Percentiles rank a stretch among this genome's conserved stretches.
These are phyloP conservation scores for Eueides isabella DNA, from an alignment of 1,140 invertebrate species.

Conservation along the genomic window DNA sequence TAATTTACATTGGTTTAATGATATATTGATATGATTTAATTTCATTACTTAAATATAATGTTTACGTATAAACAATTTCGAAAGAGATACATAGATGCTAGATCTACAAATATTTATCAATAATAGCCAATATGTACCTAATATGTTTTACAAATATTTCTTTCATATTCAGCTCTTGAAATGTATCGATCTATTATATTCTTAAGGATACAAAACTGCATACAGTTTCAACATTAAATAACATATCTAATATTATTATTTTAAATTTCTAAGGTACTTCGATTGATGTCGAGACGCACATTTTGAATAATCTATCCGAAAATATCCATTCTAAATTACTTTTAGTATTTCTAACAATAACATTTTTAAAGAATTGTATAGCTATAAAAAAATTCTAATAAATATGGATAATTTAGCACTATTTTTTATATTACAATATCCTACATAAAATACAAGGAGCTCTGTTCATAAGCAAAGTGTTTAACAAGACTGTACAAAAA, in stretches of 20 bases:
- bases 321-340: constrained; percentile 65
- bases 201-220: constrained; percentile 52
- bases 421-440: constrained; percentile 40
- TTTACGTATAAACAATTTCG: constrained; percentile 24
- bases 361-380: constrained; percentile 19
- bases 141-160: constrained; percentile 10
- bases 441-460: constrained; percentile 57
- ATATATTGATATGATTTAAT: constrained; percentile 57
- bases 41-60: constrained; percentile 24
- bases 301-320: constrained; percentile 72
- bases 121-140: constrained; percentile 9
- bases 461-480: constrained; percentile 58
- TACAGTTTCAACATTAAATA: constrained; percentile 25
- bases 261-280: constrained; percentile 35
- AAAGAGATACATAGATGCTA: constrained; percentile 6
- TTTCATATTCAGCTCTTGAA: constrained; percentile 16
- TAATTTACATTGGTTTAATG: constrained; percentile 40
- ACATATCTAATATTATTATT: constrained; percentile 22
- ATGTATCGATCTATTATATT: constrained; percentile 36
- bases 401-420: constrained; percentile 36
- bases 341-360: constrained; percentile 42
- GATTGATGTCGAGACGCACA: constrained; percentile 44
- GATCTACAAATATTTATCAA: not conserved
- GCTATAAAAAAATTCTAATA: constrained; percentile 34
- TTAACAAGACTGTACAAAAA: constrained; percentile 70